A percentile compares a stretch with the other conserved stretches of the same genome.
Conservation (phyloP, 2,797 vertebrate species). For the Lepilemur ruficaudatus region DNA sequence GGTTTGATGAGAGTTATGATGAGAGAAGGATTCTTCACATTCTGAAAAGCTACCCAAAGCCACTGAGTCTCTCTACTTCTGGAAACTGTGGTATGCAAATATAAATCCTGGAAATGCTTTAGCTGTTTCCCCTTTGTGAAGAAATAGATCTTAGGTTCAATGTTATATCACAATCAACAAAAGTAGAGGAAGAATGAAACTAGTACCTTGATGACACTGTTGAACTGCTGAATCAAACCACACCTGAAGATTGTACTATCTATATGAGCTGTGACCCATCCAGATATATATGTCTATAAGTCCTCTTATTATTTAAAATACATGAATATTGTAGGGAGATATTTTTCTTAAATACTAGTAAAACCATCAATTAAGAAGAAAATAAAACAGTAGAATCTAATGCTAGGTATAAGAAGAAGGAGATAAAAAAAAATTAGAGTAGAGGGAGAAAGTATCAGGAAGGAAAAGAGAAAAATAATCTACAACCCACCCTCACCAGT, state of each 20-base stretch:
- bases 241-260: neutral
- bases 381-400: neutral
- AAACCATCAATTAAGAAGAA: neutral
- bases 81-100: neutral
- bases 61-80: neutral
- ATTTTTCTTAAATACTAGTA: neutral
- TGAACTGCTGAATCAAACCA: neutral
- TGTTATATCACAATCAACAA: neutral
- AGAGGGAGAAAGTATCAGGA: neutral
- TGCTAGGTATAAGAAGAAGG: neutral
- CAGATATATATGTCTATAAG: neutral
- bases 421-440: neutral
- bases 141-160: neutral
- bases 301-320: neutral
- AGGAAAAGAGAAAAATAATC: neutral
- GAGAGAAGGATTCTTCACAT: neutral
- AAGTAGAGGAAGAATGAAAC: neutral
- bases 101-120: neutral
- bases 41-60: neutral
- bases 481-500: neutral
- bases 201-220: neutral
- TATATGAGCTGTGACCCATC: neutral
- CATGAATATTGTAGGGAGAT: neutral
- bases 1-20: neutral
- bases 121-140: neutral